A percentile compares a stretch with the other conserved stretches of the same genome.
These are phyloP conservation scores for Ciona savignyi DNA, from an alignment of 23 tunicate species.

Conservation along the genomic window DNA sequence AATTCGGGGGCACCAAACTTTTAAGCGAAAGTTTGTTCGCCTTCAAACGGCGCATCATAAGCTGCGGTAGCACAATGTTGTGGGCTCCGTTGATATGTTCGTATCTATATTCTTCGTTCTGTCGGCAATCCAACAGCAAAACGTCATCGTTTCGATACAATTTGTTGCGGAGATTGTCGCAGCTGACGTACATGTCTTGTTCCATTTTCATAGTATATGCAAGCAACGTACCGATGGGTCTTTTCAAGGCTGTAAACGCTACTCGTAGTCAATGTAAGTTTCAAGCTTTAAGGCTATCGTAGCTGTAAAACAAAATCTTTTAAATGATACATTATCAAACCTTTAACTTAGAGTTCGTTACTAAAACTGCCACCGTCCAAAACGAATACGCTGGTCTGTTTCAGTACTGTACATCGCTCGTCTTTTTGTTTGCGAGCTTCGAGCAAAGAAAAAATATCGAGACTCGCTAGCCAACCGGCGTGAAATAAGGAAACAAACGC, in stretches of 20 bases:
- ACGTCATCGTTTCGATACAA: constrained; percentile 61
- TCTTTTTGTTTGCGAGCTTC: background rate
- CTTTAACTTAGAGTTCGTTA: too few species aligned
- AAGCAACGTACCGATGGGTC: background rate
- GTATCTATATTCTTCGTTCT: constrained; percentile 65
- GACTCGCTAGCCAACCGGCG: background rate
- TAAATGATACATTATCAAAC: too few species aligned
- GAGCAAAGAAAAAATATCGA: background rate
- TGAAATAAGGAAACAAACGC: background rate
- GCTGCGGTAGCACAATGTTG: constrained; percentile 83
- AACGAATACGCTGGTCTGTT: too few species aligned
- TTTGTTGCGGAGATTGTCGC: constrained; percentile 48
- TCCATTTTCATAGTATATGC: constrained; percentile 25
- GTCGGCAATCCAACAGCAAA: constrained; percentile 72
- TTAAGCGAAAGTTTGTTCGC: constrained; percentile 78
- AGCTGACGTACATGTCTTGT: constrained; percentile 13
- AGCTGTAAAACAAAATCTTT: background rate
- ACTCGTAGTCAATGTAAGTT: background rate
- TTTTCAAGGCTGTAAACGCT: too few species aligned
- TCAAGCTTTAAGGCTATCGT: background rate
- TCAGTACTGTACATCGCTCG: background rate
- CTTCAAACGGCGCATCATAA: constrained; percentile 90
- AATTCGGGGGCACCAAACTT: constrained; percentile 69
- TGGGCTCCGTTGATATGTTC: constrained; percentile 84
- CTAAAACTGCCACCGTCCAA: too few species aligned